Evolutionary conservation across 2,113 vertebrate genomes (phyloP).

Genomic region (Hypocryptadius cinnamomeus): DNA sequence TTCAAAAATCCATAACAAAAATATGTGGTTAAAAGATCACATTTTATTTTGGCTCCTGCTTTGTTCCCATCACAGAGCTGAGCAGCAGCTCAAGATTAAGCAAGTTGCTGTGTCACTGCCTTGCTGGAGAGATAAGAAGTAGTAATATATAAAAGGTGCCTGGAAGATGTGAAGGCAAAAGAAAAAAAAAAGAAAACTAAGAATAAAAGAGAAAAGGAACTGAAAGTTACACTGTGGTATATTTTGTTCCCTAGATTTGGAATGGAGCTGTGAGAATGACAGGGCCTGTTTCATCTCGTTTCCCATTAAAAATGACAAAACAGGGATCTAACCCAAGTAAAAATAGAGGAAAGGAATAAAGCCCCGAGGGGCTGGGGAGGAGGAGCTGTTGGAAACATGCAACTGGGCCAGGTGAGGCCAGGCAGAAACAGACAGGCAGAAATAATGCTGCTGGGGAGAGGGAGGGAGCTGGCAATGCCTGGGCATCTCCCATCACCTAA

Average conservation of each 20-base stretch:
- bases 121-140: neutral
- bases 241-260: neutral
- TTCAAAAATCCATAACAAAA: neutral
- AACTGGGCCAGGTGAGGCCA: neutral
- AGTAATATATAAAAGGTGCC: neutral
- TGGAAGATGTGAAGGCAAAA: neutral
- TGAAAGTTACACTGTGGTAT: neutral
- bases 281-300: neutral
- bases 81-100: neutral
- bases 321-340: neutral
- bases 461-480: neutral
- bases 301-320: neutral
- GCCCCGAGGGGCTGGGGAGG: fast-evolving
- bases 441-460: neutral
- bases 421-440: neutral
- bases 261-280: neutral
- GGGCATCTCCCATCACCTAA: neutral
- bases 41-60: neutral
- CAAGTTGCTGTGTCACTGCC: neutral
- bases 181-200: neutral
- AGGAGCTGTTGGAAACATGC: neutral
- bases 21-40: neutral
- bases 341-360: neutral
- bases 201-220: neutral
- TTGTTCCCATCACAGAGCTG: neutral